Base-by-base conservation (phyloP, 1,140 invertebrate species). In the Caenorhabditis brenneri region DNA sequence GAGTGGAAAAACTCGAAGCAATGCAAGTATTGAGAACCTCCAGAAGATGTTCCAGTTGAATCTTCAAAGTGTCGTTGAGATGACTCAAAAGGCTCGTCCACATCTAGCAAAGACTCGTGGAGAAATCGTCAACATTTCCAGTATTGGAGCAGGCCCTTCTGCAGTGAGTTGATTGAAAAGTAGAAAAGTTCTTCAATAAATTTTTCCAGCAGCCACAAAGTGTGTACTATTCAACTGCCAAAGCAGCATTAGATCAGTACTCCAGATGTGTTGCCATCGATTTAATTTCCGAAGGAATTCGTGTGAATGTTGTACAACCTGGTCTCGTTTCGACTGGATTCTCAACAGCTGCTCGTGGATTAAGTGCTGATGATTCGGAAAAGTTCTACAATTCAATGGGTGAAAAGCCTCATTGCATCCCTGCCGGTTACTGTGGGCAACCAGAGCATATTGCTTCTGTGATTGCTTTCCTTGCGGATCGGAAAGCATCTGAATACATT, bases 81-180 rank as follows among this genome's bases (percentile, higher is more conserved):
- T 97, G 82, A 96, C 95, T 0, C 94, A 94, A 93, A 88, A 96
- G 58, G 94, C 95, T 33, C 94, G 95, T 0, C 96, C 96, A 0
- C 93, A 96, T 91, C 91, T 98, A 12, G 92, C 95, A 5, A 93
- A 94, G 91, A 94, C 94, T 0, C 95, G 95, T 91, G 95, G 95
- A 46, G 95, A 94, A 85, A 94, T 96, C 88, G 95, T 97, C 0
- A 97, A 97, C 91, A 94, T 97, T 0, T 97, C 95, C 2, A 97
- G 95, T 90, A 94, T 97, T 0, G 94, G 93, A 89, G 95, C 95
- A 22, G 92, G 95, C 4, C 91, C 95, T 88, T 93, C 95, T 1
- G 92, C 92, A 91, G 91, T 91, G 86, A 22, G 82, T 51, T 36
- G n/a, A 5, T 7, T 58, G 31, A n/a, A n/a, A n/a, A n/a, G 16